Evolutionary conservation across 2,888 invertebrate genomes (phyloP).

Genomic region (Perithous albicinctus): DNA sequence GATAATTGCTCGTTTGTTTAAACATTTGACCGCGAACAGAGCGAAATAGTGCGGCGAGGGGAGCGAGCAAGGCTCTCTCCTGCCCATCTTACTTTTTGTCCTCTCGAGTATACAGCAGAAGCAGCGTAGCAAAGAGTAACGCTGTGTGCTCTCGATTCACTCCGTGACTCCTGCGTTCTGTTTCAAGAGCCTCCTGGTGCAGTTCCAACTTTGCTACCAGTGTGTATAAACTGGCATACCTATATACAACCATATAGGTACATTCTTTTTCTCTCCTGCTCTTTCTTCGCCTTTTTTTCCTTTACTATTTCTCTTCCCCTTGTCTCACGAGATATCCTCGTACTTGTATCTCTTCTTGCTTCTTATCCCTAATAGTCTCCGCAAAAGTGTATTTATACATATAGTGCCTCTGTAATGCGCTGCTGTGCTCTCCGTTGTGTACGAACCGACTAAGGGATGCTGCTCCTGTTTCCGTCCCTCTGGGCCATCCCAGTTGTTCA

Average conservation of each 20-base stretch:
- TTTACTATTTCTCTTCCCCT: conserved; percentile 31
- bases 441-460: conserved; percentile 5
- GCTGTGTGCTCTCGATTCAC: conserved; percentile 36
- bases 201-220: conserved; percentile 5
- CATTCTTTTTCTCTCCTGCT: conserved; percentile 62
- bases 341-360: conserved; percentile 20
- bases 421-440: conserved; percentile 14
- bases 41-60: conserved; percentile 26
- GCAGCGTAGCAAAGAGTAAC: conserved; percentile 36
- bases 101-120: conserved; percentile 17
- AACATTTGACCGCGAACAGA: conserved; percentile 79
- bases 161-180: conserved; percentile 14
- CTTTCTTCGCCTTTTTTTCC: conserved; percentile 32
- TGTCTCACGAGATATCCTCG: conserved; percentile 60
- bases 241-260: conserved; percentile 26
- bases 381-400: conserved; percentile 43
- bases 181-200: background rate
- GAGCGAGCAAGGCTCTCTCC: conserved; percentile 24
- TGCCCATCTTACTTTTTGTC: conserved; percentile 54
- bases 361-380: conserved; percentile 34
- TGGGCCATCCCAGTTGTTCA: background rate
- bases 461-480: conserved; percentile 11
- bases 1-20: conserved; percentile 84
- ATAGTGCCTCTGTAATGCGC: conserved; percentile 35
- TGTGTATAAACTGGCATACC: conserved; percentile 14